phyloP scores from a whole-genome alignment of 92 coral and sea anemone species.

The Micromussa lordhowensis region DNA sequence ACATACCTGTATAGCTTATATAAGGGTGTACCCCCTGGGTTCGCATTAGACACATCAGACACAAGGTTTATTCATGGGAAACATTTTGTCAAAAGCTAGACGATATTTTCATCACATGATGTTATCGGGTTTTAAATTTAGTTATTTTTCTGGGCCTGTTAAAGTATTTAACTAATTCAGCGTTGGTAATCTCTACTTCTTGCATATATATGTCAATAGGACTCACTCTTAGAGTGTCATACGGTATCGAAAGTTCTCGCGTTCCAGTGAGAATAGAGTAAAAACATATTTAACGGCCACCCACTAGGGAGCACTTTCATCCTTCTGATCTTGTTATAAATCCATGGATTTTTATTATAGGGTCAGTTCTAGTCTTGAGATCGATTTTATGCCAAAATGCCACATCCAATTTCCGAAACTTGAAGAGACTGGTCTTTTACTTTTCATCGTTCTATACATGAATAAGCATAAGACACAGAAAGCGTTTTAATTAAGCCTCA shows the following conservation, averaged over 20 bases:
- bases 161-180: conserved; percentile 9
- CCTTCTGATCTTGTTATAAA: conserved; percentile 6
- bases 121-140: not conserved
- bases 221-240: conserved; percentile 18
- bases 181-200: not conserved
- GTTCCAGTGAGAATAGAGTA: conserved; percentile 16
- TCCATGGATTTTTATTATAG: not conserved
- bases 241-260: not conserved
- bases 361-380: not conserved
- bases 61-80: not conserved
- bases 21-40: not conserved
- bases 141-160: conserved; percentile 25
- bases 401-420: not conserved
- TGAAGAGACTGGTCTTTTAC: not conserved
- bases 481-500: not conserved
- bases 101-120: not conserved
- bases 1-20: too few species aligned
- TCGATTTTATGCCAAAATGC: not conserved
- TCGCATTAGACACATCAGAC: not conserved
- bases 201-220: conserved; percentile 3
- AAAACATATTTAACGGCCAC: conserved; percentile 30
- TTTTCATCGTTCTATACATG: not conserved
- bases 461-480: not conserved
- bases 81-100: not conserved
- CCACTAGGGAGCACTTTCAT: conserved; percentile 13